These are phyloP conservation scores for Scatophagus argus DNA, from an alignment of 2,113 vertebrate genomes.

Conservation along the genomic window DNA sequence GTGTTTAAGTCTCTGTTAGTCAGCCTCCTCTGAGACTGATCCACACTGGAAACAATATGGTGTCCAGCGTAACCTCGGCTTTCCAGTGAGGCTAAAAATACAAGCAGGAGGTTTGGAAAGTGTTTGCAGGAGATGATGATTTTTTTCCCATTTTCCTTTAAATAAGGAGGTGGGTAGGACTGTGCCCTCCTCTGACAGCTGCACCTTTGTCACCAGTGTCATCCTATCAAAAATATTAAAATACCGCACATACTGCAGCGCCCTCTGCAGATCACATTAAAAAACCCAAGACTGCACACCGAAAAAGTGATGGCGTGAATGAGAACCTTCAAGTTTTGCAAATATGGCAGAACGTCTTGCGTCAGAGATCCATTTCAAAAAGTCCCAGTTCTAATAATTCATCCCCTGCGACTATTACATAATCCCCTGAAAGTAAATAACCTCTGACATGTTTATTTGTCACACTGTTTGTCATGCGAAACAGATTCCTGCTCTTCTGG, in stretches of 20 bases:
- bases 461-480: slow-evolving; percentile 17
- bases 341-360: slow-evolving; percentile 6
- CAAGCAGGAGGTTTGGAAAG: slow-evolving; percentile 42
- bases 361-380: neutral
- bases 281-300: too few species aligned
- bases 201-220: neutral
- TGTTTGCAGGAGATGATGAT: slow-evolving; percentile 22
- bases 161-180: neutral
- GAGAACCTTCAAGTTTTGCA: neutral
- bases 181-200: neutral
- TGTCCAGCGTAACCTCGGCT: neutral
- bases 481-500: slow-evolving; percentile 19
- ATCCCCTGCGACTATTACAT: neutral
- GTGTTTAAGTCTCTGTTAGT: slow-evolving; percentile 49
- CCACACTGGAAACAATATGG: slow-evolving; percentile 24
- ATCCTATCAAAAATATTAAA: neutral
- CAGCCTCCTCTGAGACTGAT: slow-evolving; percentile 19
- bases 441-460: slow-evolving; percentile 20
- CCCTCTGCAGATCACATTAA: slow-evolving; percentile 20
- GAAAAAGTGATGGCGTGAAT: neutral
- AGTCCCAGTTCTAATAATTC: neutral
- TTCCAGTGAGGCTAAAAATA: slow-evolving; percentile 45
- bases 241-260: slow-evolving; percentile 1
- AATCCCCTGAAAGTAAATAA: slow-evolving; percentile 24
- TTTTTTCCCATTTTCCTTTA: slow-evolving; percentile 11